Conservation (phyloP, 2,797 vertebrate genomes). For the Sebastolobus altivelis region DNA sequence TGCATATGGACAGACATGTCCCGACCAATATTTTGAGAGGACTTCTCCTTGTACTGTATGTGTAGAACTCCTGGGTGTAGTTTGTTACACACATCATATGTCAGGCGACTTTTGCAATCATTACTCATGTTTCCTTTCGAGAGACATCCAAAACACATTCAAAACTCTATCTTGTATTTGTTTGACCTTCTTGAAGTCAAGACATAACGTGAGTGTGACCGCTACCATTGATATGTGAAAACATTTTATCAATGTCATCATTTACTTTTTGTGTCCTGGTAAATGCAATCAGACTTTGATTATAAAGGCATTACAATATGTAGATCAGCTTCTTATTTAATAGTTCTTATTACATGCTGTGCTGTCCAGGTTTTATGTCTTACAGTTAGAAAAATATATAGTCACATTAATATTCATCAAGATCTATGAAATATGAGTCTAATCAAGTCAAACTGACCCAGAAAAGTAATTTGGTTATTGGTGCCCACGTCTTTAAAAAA, state of each 20-base stretch:
- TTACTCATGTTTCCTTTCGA: background rate
- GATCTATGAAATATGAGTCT: background rate
- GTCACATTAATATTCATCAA: background rate
- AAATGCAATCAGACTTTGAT: background rate
- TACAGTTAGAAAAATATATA: constrained; percentile 5
- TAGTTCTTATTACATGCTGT: background rate
- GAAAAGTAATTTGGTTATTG: constrained; percentile 26
- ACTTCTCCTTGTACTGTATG: background rate
- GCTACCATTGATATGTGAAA: background rate
- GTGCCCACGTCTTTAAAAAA: background rate
- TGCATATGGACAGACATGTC: no score
- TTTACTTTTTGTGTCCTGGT: background rate
- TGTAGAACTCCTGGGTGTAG: background rate
- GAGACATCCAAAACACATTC: background rate
- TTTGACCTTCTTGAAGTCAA: no score
- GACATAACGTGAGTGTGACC: background rate
- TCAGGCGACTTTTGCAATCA: background rate
- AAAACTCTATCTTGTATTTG: background rate
- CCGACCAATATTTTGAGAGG: no score
- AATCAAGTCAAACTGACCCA: constrained; percentile 10
- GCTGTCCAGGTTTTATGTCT: constrained; percentile 13
- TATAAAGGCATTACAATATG: background rate
- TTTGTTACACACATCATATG: background rate
- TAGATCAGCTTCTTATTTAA: background rate
- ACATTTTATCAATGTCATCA: background rate